Percentiles rank a stretch among this genome's conserved stretches.
Conservation (phyloP, 2,888 invertebrate species). For the Capitulum mitella region DNA sequence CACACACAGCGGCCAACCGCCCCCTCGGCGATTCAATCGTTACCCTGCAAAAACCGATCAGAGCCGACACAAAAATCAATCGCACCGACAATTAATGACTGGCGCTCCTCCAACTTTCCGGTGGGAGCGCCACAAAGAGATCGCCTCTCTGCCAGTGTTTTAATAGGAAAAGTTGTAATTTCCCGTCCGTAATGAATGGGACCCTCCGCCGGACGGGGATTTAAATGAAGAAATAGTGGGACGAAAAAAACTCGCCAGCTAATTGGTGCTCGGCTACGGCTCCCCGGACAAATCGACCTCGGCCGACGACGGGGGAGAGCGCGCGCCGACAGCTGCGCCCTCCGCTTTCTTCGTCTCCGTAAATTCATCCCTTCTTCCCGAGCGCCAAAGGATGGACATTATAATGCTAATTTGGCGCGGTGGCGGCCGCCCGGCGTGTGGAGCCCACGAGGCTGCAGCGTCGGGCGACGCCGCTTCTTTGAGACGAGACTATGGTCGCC, state of each 20-base stretch:
- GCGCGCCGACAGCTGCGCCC: conserved; percentile 15
- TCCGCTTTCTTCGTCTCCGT: background rate
- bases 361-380: conserved; percentile 20
- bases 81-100: conserved; percentile 14
- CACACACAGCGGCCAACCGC: too few species aligned
- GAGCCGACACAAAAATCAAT: background rate
- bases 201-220: background rate
- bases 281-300: background rate
- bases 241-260: background rate
- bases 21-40: background rate
- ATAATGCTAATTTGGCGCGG: conserved; percentile 19
- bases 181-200: conserved; percentile 23
- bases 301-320: background rate
- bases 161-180: conserved; percentile 23
- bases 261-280: background rate
- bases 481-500: too few species aligned
- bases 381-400: conserved; percentile 16
- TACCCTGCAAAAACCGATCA: conserved; percentile 1
- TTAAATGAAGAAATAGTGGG: conserved; percentile 23
- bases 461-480: too few species aligned
- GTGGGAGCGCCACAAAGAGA: background rate
- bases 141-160: conserved; percentile 12
- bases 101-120: background rate
- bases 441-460: background rate
- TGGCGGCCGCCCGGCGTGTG: background rate